phyloP scores from a whole-genome alignment of 1,140 invertebrate genomes.

The Cephus cinctus region DNA sequence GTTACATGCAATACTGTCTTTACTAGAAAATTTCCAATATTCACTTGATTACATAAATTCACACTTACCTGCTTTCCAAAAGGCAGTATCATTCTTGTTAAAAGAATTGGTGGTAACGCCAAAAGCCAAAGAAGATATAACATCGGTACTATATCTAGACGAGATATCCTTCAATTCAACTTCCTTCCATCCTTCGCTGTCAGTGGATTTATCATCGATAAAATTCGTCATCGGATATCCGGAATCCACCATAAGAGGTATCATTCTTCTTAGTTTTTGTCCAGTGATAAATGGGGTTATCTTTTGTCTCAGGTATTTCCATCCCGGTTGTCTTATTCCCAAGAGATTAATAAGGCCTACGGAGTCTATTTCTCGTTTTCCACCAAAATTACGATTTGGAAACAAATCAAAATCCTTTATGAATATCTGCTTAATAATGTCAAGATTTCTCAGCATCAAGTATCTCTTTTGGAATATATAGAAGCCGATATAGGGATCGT shows the following conservation, averaged over 20 bases:
- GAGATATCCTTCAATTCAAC: constrained; percentile 44
- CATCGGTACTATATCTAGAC: constrained; percentile 54
- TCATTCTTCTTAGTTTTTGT: constrained; percentile 54
- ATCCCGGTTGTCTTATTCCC: constrained; percentile 30
- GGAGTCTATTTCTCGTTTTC: constrained; percentile 25
- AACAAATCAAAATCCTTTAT: constrained; percentile 57
- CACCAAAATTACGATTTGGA: constrained; percentile 48
- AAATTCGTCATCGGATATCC: constrained; percentile 23
- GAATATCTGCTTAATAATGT: constrained; percentile 54
- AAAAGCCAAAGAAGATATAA: constrained; percentile 58
- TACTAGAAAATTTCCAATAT: neutral
- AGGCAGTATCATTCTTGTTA: constrained; percentile 40
- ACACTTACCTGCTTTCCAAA: constrained; percentile 37
- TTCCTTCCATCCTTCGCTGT: constrained; percentile 18
- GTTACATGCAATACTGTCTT: neutral
- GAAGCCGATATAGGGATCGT: constrained; percentile 45
- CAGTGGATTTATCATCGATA: constrained; percentile 21
- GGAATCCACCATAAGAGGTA: constrained; percentile 48
- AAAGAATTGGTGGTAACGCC: constrained; percentile 50
- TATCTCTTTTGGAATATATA: constrained; percentile 48
- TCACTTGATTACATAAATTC: neutral
- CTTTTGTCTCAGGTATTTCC: constrained; percentile 48
- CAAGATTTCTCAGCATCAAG: constrained; percentile 46
- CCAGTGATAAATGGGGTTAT: constrained; percentile 54
- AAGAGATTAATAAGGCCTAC: constrained; percentile 34